Percentiles rank a stretch among this genome's conserved stretches.
Evolutionary conservation across 2,888 invertebrate genomes (phyloP).

Genomic region (Yponomeuta cagnagella): DNA sequence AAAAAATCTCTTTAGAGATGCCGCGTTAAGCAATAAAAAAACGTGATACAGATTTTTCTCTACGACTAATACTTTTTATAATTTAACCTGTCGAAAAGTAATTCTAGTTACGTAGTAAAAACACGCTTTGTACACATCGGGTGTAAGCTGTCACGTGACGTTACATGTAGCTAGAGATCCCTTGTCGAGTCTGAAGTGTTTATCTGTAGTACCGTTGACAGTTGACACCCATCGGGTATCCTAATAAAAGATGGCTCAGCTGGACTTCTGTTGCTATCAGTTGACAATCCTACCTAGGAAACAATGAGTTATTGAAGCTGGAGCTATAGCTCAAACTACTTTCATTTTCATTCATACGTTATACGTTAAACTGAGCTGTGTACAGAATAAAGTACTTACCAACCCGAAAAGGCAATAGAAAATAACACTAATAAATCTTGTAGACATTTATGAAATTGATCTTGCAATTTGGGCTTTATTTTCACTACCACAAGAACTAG

Average conservation of each 20-base stretch:
- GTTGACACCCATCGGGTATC: too few species aligned
- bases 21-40: too few species aligned
- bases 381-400: not conserved
- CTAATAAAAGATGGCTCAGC: not conserved
- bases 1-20: too few species aligned
- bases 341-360: conserved; percentile 25
- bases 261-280: not conserved
- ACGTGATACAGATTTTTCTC: too few species aligned
- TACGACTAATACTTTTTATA: too few species aligned
- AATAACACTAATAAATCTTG: not conserved
- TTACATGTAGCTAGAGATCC: too few species aligned
- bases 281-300: conserved; percentile 24
- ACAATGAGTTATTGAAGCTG: conserved; percentile 47
- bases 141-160: too few species aligned
- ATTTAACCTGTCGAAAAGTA: too few species aligned
- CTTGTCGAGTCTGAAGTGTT: too few species aligned
- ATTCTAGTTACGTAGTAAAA: too few species aligned
- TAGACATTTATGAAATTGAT: not conserved
- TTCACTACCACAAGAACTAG: not conserved
- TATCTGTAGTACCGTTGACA: too few species aligned
- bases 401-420: not conserved
- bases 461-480: not conserved
- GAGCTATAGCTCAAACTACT: conserved; percentile 20
- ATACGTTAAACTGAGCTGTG: conserved; percentile 12
- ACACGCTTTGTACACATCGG: too few species aligned